Evolutionary conservation across 2,113 vertebrate genomes (phyloP), one percentile per base, ranked within the genome.

Genomic region (Nanorana parkeri): DNA sequence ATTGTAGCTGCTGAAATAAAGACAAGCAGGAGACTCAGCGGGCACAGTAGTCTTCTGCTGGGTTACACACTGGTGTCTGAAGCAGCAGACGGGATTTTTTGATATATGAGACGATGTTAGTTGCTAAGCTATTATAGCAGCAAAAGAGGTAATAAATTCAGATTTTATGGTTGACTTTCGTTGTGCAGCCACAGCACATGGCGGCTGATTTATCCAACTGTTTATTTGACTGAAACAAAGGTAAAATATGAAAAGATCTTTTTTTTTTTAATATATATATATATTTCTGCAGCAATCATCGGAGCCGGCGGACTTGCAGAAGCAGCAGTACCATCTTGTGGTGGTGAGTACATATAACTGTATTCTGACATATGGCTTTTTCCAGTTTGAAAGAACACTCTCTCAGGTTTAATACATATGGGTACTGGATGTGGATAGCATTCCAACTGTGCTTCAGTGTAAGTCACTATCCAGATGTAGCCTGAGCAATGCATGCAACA

Each of bases 101-200:
- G 41, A 55, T 29, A 67, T 66, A 67, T 67, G 47, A 66, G 23
- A 78, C 61, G 32, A 36, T 68, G 63, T 60, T 79, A 54, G 54
- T 60, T 68, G 68, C n/a, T 13, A 54, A 68, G 65, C 77, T 60
- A 68, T 79, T 78, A 54, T 51, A 52, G n/a, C 61, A 54, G 63
- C 20, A 54, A 55, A 78, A 78, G 66, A 66, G 76, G 21, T 21
- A 52, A 78, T 67, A 78, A 55, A 66, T 78, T 56, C 65, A 68
- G 51, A 36, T 55, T 56, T 79, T 68, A 58, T 52, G 54, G 77
- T 24, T 68, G 32, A 36, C n/a, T n/a, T 67, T 11, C 47, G 36
- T 60, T 77, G 74, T 3, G 24, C 60, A 23, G 26, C 55, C 26
- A 51, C 36, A 64, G 23, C 47, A 47, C 16, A 63, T 61, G 6